These are phyloP conservation scores for Buphagus erythrorhynchus DNA, from an alignment of 2,797 vertebrate species.

Conservation along the genomic window DNA sequence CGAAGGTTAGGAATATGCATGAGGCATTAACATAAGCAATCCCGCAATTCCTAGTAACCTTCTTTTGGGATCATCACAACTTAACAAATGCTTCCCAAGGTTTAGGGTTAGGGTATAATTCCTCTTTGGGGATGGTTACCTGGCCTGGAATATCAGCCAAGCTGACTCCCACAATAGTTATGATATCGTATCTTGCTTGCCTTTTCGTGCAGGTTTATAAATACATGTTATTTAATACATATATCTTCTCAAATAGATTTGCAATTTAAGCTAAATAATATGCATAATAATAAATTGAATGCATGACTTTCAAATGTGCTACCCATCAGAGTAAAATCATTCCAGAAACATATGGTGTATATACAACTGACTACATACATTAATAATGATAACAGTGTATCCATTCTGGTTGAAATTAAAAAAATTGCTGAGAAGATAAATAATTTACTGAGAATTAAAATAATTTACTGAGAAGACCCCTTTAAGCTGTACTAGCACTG, in stretches of 20 bases:
- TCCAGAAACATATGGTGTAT: not conserved
- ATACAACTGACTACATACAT: not conserved
- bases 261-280: not conserved
- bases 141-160: too few species aligned
- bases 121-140: too few species aligned
- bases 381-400: not conserved
- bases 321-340: not conserved
- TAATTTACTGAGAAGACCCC: not conserved
- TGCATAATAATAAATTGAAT: not conserved
- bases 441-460: too few species aligned
- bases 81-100: too few species aligned
- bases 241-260: not conserved
- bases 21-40: too few species aligned
- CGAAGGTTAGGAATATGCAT: too few species aligned
- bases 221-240: not conserved
- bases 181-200: too few species aligned
- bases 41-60: too few species aligned
- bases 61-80: too few species aligned
- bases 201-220: not conserved
- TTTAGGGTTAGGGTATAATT: too few species aligned
- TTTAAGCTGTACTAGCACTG: not conserved
- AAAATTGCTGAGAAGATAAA: too few species aligned
- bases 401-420: not conserved
- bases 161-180: too few species aligned
- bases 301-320: not conserved